phyloP scores from a whole-genome alignment of 2,113 vertebrate species.

The Ageneiosus marmoratus region DNA sequence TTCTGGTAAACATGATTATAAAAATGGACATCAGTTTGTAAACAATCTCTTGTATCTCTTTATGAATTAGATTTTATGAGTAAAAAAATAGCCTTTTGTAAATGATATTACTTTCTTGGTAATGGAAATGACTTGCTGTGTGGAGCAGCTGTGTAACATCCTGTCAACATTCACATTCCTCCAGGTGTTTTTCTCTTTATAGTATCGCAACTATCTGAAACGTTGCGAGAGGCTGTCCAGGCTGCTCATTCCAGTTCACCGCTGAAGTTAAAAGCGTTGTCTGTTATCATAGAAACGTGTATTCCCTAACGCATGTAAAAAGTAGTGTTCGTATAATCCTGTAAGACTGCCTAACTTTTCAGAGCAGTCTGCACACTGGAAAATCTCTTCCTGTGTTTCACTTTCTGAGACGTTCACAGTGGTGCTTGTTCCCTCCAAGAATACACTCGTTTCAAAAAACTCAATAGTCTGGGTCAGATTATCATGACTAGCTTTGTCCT shows the following conservation, averaged over 20 bases:
- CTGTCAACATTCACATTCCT: background rate
- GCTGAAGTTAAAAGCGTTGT: background rate
- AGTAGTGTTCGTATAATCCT: slow-evolving; percentile 45
- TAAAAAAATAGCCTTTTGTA: slow-evolving; percentile 2
- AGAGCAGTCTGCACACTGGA: slow-evolving; percentile 49
- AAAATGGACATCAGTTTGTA: background rate
- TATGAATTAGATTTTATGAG: too few species aligned
- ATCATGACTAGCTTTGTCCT: background rate
- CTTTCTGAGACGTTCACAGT: background rate
- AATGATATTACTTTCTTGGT: too few species aligned
- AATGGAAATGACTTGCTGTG: background rate
- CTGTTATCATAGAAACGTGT: background rate
- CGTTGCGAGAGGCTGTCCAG: background rate
- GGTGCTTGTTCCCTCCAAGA: slow-evolving; percentile 15
- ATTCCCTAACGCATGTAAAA: slow-evolving; percentile 42
- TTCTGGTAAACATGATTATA: background rate
- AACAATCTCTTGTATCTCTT: background rate
- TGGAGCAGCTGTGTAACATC: background rate
- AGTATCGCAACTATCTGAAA: background rate
- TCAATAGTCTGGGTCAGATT: background rate
- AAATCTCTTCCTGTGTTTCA: slow-evolving; percentile 1
- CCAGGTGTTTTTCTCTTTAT: background rate
- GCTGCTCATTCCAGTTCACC: background rate
- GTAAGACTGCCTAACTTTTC: slow-evolving; percentile 30
- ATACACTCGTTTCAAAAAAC: slow-evolving; percentile 33